A percentile compares a stretch with the other conserved stretches of the same genome.
Conservation (phyloP, 2,797 vertebrate genomes). For the Gymnocypris eckloni region DNA sequence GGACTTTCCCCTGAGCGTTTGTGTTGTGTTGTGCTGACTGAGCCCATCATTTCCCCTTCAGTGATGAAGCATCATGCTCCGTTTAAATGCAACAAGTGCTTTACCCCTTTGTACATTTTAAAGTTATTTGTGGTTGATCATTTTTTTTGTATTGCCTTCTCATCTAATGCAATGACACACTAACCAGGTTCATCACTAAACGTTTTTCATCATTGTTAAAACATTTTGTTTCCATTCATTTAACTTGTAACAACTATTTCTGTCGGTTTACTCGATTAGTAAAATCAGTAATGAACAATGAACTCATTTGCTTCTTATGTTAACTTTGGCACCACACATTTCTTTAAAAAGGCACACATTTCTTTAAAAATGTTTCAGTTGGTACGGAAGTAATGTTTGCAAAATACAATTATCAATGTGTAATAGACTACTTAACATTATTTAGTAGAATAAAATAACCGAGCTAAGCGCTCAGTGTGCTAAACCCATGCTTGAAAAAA, state of each 20-base stretch:
- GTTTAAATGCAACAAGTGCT: slow-evolving; percentile 20
- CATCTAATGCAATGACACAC: too few relatives aligned
- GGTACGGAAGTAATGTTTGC: neutral
- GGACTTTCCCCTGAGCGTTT: neutral
- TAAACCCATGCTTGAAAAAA: neutral
- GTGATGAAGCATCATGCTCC: neutral
- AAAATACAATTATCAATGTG: neutral
- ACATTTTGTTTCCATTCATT: neutral
- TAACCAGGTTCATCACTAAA: neutral
- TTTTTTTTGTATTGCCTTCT: neutral
- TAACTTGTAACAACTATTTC: too few relatives aligned
- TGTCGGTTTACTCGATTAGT: too few relatives aligned
- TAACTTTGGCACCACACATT: neutral
- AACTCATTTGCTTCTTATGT: neutral
- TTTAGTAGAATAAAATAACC: neutral
- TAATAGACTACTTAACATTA: neutral
- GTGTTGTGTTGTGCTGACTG: slow-evolving; percentile 15
- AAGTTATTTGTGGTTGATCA: neutral
- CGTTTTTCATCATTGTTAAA: neutral
- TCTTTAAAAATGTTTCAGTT: neutral
- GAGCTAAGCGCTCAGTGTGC: neutral
- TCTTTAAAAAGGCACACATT: neutral
- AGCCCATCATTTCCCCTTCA: slow-evolving; percentile 6
- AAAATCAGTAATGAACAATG: neutral
- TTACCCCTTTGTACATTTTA: neutral